Conservation (phyloP, 2,797 vertebrate genomes). For the Hemibagrus guttatus region DNA sequence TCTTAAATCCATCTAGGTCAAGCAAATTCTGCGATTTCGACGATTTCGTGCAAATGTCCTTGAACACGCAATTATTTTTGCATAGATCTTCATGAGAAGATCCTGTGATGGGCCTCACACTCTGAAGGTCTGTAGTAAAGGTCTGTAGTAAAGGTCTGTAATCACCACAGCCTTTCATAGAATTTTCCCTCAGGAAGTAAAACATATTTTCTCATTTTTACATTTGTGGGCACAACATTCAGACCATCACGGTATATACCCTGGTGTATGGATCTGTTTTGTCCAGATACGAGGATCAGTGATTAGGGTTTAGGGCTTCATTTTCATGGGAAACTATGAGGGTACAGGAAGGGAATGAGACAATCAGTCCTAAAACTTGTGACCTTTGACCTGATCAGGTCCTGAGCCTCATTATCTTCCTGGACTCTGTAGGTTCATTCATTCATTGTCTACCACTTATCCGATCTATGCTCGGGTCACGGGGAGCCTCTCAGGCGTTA, state of each 20-base stretch:
- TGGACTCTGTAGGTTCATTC: background rate
- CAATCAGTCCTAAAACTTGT: background rate
- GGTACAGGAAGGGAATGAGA: background rate
- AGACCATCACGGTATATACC: background rate
- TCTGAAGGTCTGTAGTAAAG: background rate
- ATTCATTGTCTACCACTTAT: too few relatives aligned
- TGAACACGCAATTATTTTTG: constrained; percentile 19
- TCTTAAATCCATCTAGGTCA: background rate
- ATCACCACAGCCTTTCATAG: constrained; percentile 3
- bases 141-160: too few relatives aligned
- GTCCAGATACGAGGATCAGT: constrained; percentile 83
- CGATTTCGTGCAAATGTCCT: background rate
- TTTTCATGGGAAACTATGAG: background rate
- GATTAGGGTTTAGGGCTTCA: background rate
- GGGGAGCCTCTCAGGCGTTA: too few relatives aligned
- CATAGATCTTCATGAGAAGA: constrained; percentile 81
- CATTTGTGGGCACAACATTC: background rate
- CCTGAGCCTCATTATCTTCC: background rate
- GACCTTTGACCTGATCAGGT: background rate
- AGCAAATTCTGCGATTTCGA: background rate
- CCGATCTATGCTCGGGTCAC: too few relatives aligned
- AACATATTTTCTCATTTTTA: constrained; percentile 55
- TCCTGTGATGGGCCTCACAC: constrained; percentile 57
- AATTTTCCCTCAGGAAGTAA: constrained; percentile 2
- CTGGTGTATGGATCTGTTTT: constrained; percentile 79